Evolutionary conservation across 2,797 vertebrate species (phyloP), one percentile per base, ranked within the genome.

Genomic region (Acridotheres tristis): DNA sequence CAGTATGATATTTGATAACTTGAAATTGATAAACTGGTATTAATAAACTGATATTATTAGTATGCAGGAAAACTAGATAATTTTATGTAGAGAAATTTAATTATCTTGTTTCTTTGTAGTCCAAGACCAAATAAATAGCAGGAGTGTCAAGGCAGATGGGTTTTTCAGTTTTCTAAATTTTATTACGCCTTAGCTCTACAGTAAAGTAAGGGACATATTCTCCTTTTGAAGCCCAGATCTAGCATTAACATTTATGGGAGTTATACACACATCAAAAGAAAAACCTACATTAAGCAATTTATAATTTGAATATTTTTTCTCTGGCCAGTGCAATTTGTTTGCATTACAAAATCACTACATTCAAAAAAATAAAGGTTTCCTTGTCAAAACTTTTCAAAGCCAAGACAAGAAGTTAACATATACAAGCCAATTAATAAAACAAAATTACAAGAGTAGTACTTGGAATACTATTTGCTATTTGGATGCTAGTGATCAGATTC

Each of bases 161-260:
- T 11, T 84, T 89, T 95, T 75, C 54, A 25, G 29, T 88, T 89
- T 91, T 68, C 69, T 81, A 81, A 73, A 69, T 72, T 89, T 96
- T 72, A 40, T 92, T 80, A 62, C 15, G 23, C 85, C 62, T 88
- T 75, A 85, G 36, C 68, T 85, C 63, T 54, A 34, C 25, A 29
- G 55, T 90, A 91, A 21, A 78, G 79, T 32, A 84, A 88, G 51
- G 18, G 16, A 34, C 25, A 81, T 53, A 73, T 18, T 85, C 80
- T 88, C 45, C 89, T 93, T 95, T 93, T 93, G 90, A 97, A 93
- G 85, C 79, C 69, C 29, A 84, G 59, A 79, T n/a, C 79, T 26
- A 93, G 66, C 63, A 92, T 89, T 94, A 96, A 95, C 94, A 93
- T 91, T 94, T 96, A 94, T 55, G 59, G 76, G 54, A 94, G 43